Conservation (phyloP, 2,797 vertebrate species). For the Macrochelys suwanniensis region DNA sequence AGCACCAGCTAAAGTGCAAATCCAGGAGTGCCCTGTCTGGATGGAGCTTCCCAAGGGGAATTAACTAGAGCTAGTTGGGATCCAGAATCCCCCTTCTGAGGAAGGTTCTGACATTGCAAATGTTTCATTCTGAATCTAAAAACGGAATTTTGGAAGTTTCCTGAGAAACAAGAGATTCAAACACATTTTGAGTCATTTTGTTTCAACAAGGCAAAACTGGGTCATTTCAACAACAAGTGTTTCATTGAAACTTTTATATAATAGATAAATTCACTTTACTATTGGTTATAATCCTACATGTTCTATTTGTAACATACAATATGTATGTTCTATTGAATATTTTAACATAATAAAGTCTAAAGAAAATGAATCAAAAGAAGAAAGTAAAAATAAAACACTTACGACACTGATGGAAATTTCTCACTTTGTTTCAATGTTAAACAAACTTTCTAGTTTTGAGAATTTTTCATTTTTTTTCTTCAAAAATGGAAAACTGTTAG, state of each 20-base stretch:
- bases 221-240: not conserved
- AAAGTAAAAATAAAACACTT: not conserved
- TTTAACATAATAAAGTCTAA: not conserved
- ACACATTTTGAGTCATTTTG: not conserved
- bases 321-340: not conserved
- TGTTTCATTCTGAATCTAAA: not conserved
- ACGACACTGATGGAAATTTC: not conserved
- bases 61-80: not conserved
- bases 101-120: not conserved
- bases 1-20: not conserved
- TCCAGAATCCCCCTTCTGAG: not conserved
- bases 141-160: not conserved
- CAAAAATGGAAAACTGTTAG: too few relatives aligned
- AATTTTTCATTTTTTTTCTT: not conserved
- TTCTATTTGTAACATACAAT: not conserved
- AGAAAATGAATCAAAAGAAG: not conserved
- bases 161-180: not conserved
- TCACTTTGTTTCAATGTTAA: not conserved
- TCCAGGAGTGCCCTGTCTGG: not conserved
- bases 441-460: not conserved
- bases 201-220: not conserved
- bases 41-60: not conserved
- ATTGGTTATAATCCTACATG: not conserved
- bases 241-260: not conserved
- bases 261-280: not conserved